These are phyloP conservation scores for Aradus depressus DNA, from an alignment of 2,888 invertebrate genomes.

Conservation along the genomic window DNA sequence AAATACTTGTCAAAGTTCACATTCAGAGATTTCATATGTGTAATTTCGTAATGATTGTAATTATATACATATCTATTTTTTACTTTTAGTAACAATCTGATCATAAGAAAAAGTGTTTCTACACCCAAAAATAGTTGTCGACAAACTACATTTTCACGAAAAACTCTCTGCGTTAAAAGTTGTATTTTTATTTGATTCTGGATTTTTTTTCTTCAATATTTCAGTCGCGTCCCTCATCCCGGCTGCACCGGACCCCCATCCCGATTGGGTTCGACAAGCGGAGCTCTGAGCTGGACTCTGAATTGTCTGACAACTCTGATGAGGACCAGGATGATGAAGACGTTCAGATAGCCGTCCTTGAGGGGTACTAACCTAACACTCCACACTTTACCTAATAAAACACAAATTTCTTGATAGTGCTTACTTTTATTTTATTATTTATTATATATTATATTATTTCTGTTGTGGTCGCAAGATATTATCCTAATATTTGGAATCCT, in stretches of 20 bases:
- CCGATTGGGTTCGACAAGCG: slow-evolving; percentile 5
- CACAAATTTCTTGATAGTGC: too few species aligned
- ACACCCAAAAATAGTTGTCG: background rate
- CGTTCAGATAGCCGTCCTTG: slow-evolving; percentile 31
- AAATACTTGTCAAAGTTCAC: too few species aligned
- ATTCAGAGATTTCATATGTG: too few species aligned
- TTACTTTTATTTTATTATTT: too few species aligned
- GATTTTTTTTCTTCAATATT: slow-evolving; percentile 37
- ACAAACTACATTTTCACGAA: background rate
- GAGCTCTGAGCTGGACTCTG: slow-evolving; percentile 25
- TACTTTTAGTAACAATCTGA: background rate
- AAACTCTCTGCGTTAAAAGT: background rate
- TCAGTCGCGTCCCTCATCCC: slow-evolving; percentile 1
- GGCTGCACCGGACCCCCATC: slow-evolving; percentile 8
- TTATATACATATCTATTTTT: background rate
- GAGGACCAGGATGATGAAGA: slow-evolving; percentile 35
- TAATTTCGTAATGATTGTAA: too few species aligned
- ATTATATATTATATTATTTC: too few species aligned
- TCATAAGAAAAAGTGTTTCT: background rate
- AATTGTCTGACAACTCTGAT: slow-evolving; percentile 28
- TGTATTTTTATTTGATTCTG: background rate
- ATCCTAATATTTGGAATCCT: too few species aligned
- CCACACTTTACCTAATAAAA: too few species aligned
- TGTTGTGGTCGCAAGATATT: too few species aligned
- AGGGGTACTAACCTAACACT: slow-evolving; percentile 31